Conservation (phyloP, 2,888 invertebrate genomes). For the Drosophila kokeensis region DNA sequence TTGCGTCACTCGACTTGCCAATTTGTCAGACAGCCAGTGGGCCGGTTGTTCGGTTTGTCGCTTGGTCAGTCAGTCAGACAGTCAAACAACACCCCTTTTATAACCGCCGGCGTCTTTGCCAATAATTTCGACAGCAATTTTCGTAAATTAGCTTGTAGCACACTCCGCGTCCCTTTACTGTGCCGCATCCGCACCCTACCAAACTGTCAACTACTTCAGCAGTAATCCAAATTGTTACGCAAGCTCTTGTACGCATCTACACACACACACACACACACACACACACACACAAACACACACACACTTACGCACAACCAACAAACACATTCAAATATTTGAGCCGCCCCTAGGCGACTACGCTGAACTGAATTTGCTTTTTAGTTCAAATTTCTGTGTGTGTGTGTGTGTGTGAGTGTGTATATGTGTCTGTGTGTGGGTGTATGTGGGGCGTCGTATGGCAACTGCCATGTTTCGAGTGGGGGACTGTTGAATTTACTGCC, state of each 20-base stretch:
- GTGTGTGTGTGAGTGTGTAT: slow-evolving; percentile 1
- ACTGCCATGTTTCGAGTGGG: slow-evolving; percentile 22
- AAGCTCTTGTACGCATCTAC: slow-evolving; percentile 51
- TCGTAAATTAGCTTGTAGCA: slow-evolving; percentile 76
- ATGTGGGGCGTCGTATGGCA: slow-evolving; percentile 24
- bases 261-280: slow-evolving; percentile 17
- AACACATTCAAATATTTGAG: slow-evolving; percentile 31
- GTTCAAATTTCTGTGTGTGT: slow-evolving; percentile 45
- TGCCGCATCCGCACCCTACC: neutral
- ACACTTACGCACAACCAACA: neutral
- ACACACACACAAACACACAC: slow-evolving; percentile 21
- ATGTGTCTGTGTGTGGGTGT: slow-evolving; percentile 1
- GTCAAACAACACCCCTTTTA: slow-evolving; percentile 31
- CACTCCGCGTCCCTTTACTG: slow-evolving; percentile 22
- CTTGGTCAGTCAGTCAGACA: slow-evolving; percentile 8
- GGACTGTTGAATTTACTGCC: slow-evolving; percentile 62
- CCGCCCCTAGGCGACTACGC: slow-evolving; percentile 17
- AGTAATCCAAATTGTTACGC: slow-evolving; percentile 79
- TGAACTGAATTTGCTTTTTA: slow-evolving; percentile 51
- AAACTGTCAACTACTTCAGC: slow-evolving; percentile 73
- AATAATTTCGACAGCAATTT: slow-evolving; percentile 79
- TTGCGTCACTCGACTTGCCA: slow-evolving; percentile 55
- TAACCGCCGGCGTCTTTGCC: slow-evolving; percentile 49
- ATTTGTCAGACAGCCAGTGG: neutral
- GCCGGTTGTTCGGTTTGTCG: slow-evolving; percentile 14